Percentiles rank a stretch among this genome's conserved stretches.
These are phyloP conservation scores for Argyra leucocephala DNA, from an alignment of 2,888 invertebrate genomes.

Conservation along the genomic window DNA sequence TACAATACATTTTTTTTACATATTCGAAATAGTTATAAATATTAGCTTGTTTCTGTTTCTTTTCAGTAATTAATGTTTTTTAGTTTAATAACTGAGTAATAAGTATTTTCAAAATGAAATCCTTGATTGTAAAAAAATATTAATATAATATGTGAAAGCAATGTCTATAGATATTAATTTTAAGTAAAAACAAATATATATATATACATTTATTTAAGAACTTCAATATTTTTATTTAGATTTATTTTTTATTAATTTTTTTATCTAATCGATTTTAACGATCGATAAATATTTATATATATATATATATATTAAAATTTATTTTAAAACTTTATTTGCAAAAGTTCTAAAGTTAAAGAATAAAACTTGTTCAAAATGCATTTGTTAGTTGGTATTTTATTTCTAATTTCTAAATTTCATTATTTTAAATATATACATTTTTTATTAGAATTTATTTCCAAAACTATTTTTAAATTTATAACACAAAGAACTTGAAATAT, in stretches of 20 bases:
- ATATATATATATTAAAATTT: no score
- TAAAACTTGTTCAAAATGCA: neutral
- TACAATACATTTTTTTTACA: neutral
- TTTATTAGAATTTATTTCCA: no score
- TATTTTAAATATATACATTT: no score
- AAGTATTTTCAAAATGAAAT: no score
- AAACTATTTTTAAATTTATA: no score
- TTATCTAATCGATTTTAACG: neutral
- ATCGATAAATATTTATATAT: neutral
- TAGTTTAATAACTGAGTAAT: no score
- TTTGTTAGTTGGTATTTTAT: neutral
- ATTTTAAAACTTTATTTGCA: no score
- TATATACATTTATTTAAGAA: neutral
- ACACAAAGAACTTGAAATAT: no score
- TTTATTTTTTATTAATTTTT: neutral
- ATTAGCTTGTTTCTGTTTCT: neutral
- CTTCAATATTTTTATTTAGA: neutral
- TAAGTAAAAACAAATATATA: neutral
- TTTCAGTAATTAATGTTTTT: neutral
- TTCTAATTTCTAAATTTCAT: no score
- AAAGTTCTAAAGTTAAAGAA: neutral
- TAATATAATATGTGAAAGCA: neutral
- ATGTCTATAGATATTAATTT: constrained; percentile 1
- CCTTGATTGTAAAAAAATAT: neutral
- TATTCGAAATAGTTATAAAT: no score